Evolutionary conservation across 2,888 invertebrate genomes (phyloP).

Genomic region (Lacanobia oleracea): DNA sequence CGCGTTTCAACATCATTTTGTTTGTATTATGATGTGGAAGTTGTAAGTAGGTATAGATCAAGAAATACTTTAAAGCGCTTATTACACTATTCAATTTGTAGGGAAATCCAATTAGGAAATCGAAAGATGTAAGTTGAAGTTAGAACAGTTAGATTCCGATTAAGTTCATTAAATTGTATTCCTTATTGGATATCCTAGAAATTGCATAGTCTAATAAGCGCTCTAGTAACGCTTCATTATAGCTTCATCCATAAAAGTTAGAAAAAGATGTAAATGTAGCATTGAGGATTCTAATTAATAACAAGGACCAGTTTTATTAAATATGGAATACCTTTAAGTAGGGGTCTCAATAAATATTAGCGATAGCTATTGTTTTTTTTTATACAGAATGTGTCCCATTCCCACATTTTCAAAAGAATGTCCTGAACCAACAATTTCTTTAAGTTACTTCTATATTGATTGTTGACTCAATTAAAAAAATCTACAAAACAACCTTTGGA

Average conservation of each 20-base stretch:
- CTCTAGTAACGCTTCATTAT: neutral
- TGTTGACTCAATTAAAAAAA: no score
- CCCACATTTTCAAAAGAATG: neutral
- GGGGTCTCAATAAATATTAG: neutral
- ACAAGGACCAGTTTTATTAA: neutral
- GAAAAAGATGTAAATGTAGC: no score
- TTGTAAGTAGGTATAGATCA: neutral
- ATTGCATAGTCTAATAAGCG: no score
- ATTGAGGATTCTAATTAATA: no score
- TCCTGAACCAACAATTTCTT: neutral
- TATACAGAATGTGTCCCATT: neutral
- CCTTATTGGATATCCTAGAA: no score
- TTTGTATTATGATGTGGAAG: slow-evolving; percentile 25
- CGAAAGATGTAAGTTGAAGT: no score
- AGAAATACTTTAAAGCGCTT: neutral
- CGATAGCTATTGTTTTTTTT: neutral
- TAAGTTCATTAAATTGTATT: no score
- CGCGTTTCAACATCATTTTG: slow-evolving; percentile 8
- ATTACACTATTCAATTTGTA: no score
- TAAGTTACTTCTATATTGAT: neutral
- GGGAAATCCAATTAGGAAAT: no score
- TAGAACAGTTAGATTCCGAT: no score
- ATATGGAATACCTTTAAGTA: no score
- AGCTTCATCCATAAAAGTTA: no score
- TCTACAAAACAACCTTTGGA: neutral